These are phyloP conservation scores for Euphonia xanthogaster DNA, from an alignment of 2,797 vertebrate genomes.

Conservation along the genomic window DNA sequence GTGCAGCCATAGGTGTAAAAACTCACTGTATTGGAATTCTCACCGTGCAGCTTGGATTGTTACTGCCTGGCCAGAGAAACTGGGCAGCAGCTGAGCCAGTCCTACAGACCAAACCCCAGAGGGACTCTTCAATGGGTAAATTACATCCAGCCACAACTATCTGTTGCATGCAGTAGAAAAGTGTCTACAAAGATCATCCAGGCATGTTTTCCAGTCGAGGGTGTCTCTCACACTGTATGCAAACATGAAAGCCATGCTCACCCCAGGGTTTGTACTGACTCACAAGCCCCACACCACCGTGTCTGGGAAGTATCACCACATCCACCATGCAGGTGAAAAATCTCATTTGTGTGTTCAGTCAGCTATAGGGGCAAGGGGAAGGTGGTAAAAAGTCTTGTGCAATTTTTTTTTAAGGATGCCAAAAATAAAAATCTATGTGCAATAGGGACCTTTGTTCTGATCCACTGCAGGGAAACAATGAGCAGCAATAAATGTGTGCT, in stretches of 20 bases:
- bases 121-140: neutral
- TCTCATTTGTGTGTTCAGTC: neutral
- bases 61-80: neutral
- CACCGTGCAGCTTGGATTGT: constrained; percentile 11
- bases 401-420: constrained; percentile 58
- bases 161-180: constrained; percentile 36
- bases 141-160: neutral
- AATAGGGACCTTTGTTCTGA: constrained; percentile 54
- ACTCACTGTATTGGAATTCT: neutral
- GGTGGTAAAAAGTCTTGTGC: neutral
- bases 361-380: neutral
- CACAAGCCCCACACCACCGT: neutral
- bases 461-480: constrained; percentile 62
- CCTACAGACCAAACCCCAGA: neutral
- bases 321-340: neutral
- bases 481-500: constrained; percentile 74
- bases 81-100: neutral
- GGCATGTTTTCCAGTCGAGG: neutral
- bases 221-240: neutral
- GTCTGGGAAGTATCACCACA: neutral
- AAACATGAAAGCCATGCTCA: neutral
- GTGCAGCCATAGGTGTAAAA: neutral
- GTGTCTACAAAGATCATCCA: neutral
- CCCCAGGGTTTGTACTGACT: neutral
- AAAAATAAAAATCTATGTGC: constrained; percentile 62